phyloP scores from a whole-genome alignment of 2,888 invertebrate species.

The Standfussiana lucernea region DNA sequence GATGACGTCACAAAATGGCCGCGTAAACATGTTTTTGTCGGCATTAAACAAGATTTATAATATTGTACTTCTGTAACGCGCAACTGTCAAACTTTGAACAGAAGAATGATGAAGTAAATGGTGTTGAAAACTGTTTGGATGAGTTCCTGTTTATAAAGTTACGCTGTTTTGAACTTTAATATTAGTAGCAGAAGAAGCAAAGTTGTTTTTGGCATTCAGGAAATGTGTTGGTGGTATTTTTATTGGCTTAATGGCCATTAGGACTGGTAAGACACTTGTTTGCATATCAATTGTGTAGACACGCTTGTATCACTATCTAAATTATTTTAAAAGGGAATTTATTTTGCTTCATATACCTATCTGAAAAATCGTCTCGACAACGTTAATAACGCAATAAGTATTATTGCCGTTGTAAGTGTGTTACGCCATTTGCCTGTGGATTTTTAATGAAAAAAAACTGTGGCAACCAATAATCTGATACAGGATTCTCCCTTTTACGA shows the following conservation, averaged over 20 bases:
- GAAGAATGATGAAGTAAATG: slow-evolving; percentile 56
- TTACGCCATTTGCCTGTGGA: background rate
- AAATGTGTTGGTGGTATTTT: background rate
- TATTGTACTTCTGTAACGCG: slow-evolving; percentile 62
- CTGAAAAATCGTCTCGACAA: no score
- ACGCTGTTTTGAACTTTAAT: slow-evolving; percentile 9
- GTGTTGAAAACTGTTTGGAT: slow-evolving; percentile 38
- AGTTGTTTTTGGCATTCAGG: background rate
- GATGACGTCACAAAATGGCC: slow-evolving; percentile 57
- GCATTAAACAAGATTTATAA: slow-evolving; percentile 67
- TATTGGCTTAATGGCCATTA: background rate
- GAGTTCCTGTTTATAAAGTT: slow-evolving; percentile 7
- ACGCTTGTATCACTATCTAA: no score
- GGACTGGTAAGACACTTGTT: background rate
- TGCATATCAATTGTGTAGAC: background rate
- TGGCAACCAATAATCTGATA: background rate
- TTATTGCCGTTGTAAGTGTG: background rate
- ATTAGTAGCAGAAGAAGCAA: background rate
- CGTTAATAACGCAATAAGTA: no score
- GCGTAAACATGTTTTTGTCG: slow-evolving; percentile 70
- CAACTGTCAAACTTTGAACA: slow-evolving; percentile 56
- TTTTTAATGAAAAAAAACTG: background rate
- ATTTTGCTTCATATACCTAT: no score
- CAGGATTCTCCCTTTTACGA: no score
- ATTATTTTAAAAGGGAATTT: no score